phyloP scores from a whole-genome alignment of 2,888 invertebrate genomes.

The Merodon equestris region DNA sequence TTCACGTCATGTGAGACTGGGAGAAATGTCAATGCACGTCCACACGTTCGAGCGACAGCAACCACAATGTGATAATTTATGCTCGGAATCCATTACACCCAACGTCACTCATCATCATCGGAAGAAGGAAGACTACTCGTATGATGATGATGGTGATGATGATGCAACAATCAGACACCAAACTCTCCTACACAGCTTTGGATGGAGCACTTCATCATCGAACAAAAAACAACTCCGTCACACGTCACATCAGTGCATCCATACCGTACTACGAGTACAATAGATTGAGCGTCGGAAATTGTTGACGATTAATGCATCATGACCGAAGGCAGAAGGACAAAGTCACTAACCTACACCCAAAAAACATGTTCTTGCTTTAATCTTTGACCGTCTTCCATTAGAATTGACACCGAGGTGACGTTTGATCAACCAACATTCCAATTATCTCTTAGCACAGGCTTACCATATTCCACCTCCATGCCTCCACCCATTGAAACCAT shows the following conservation, averaged over 20 bases:
- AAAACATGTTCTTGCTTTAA: conserved; percentile 26
- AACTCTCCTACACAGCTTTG: no score
- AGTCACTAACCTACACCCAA: conserved; percentile 3
- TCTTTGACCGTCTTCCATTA: conserved; percentile 65
- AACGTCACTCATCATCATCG: conserved; percentile 58
- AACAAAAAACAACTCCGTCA: background rate
- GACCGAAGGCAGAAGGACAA: conserved; percentile 5
- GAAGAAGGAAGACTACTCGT: no score
- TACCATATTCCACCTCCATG: no score
- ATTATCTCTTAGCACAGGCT: conserved; percentile 45
- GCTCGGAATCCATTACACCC: conserved; percentile 65
- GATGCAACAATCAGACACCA: no score
- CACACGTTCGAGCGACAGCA: conserved; percentile 48
- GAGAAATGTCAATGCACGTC: conserved; percentile 64
- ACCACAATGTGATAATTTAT: conserved; percentile 64
- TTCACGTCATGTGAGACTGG: no score
- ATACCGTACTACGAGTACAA: conserved; percentile 9
- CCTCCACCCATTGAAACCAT: no score
- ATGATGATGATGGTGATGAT: no score
- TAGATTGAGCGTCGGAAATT: conserved; percentile 62
- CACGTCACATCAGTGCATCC: no score
- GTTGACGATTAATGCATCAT: conserved; percentile 60
- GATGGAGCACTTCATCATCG: background rate
- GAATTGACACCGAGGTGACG: conserved; percentile 56
- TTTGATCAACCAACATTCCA: conserved; percentile 61